Evolutionary conservation across 30 jellyfish, hydroid and myxozoan genomes (phyloP).

Genomic region (Sanderia malayensis): DNA sequence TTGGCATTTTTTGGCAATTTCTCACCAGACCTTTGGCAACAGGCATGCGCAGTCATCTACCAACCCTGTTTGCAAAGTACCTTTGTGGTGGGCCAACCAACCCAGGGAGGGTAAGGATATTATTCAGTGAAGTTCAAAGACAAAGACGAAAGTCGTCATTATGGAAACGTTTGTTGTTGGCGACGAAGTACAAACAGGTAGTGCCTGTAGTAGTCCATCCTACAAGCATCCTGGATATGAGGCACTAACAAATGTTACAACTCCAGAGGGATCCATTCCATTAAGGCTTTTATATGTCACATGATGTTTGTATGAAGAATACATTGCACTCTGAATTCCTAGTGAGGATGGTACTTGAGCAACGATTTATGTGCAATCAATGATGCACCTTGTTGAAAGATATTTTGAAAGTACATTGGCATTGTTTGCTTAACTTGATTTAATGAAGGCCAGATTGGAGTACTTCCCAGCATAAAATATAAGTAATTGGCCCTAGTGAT

Average conservation of each 20-base stretch:
- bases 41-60: too few species aligned
- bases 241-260: slow-evolving; percentile 50
- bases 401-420: slow-evolving; percentile 44
- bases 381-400: slow-evolving; percentile 51
- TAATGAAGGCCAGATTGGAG: slow-evolving; percentile 68
- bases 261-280: slow-evolving; percentile 74
- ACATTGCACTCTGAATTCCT: slow-evolving; percentile 28
- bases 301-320: slow-evolving; percentile 51
- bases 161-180: too few species aligned
- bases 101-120: too few species aligned
- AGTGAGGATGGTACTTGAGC: slow-evolving; percentile 62
- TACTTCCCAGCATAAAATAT: slow-evolving; percentile 48
- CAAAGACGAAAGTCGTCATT: too few species aligned
- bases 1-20: too few species aligned
- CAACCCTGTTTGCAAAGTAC: too few species aligned
- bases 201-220: too few species aligned
- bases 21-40: too few species aligned
- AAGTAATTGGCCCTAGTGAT: slow-evolving; percentile 50
- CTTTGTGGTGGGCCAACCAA: too few species aligned
- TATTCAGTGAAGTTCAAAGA: too few species aligned
- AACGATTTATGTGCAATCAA: slow-evolving; percentile 61
- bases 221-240: too few species aligned
- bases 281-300: slow-evolving; percentile 50
- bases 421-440: slow-evolving; percentile 21
- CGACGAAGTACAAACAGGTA: too few species aligned